phyloP scores from a whole-genome alignment of 2,797 vertebrate species.

The Delichon dasypus region DNA sequence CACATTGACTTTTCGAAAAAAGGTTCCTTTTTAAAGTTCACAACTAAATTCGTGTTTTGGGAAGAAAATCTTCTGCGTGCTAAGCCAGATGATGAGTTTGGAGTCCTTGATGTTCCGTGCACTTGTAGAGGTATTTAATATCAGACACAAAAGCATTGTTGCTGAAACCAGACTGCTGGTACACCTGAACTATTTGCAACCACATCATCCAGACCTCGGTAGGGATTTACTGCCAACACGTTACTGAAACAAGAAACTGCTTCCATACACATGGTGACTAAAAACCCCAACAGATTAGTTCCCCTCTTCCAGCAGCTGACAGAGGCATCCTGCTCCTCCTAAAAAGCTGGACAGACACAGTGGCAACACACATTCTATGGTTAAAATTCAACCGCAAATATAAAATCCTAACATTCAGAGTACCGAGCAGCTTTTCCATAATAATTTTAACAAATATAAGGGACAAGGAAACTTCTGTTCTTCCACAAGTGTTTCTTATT shows the following conservation, averaged over 20 bases:
- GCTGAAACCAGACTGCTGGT: neutral
- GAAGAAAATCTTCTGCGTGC: neutral
- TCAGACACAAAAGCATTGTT: neutral
- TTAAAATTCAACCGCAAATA: neutral
- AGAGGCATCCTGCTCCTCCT: neutral
- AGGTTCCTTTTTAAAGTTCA: neutral
- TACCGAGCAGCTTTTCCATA: neutral
- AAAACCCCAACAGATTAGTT: neutral
- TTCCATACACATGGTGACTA: neutral
- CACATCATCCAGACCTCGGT: neutral
- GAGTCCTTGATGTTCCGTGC: neutral
- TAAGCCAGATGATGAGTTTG: neutral
- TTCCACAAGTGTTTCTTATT: neutral
- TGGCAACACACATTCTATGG: neutral
- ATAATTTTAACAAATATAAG: neutral
- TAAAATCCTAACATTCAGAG: neutral
- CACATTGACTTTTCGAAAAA: neutral
- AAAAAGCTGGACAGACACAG: conserved; percentile 7
- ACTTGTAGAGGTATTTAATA: neutral
- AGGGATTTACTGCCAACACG: neutral
- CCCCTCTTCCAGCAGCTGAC: conserved; percentile 2
- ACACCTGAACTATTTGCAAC: neutral
- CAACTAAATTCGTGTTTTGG: neutral
- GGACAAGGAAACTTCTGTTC: neutral
- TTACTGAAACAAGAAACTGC: neutral